Base-by-base conservation (phyloP, 2,888 invertebrate genomes). In the Nomada hirtipes region DNA sequence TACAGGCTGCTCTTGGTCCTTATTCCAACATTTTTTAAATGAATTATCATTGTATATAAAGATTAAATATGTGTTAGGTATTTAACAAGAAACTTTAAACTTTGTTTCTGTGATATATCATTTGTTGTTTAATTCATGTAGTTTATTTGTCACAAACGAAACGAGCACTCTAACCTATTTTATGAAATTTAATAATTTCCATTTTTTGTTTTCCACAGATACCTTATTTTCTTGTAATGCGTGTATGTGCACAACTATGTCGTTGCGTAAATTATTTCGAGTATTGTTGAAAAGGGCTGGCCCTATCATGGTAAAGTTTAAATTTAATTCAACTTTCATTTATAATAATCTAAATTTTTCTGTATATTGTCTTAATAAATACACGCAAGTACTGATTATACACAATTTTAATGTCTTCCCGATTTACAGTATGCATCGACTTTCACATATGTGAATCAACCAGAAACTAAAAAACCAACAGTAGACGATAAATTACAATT, bases 401-500 rank as follows among this genome's bases (percentile, higher is more conserved):
- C 47, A n/a, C 10, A 7, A 53, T 53, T 60, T 26, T 9, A 53
- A 53, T 13, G 11, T 61, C 11, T 36, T 15, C 50, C 29, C 26
- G 26, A 36, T 11, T 1, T n/a, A 4, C 77, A 92, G 92, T 91
- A 85, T 69, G 86, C 86, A 18, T 69, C 90, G n/a, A 76, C 86
- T 73, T 76, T 84, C 23, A 50, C 90, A 60, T 89, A 91, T 50
- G 79, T 83, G 15, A 85, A 83, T 72, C 87, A 84, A 68, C 82
- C 86, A 13, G 87, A 84, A 4, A 72, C 81, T 18, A 86, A 91
- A 65, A 85, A 88, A 42, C 82, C 86, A 15, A 85, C 74, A 2
- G 53, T n/a, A 26, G 74, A 89, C 53, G 83, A 89, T 50, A 91
- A 90, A 81, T 80, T 92, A 44, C 83, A 88, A 60, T 89, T 92